Conservation (phyloP, 2,888 invertebrate species). For the Hoplodrina ambigua region DNA sequence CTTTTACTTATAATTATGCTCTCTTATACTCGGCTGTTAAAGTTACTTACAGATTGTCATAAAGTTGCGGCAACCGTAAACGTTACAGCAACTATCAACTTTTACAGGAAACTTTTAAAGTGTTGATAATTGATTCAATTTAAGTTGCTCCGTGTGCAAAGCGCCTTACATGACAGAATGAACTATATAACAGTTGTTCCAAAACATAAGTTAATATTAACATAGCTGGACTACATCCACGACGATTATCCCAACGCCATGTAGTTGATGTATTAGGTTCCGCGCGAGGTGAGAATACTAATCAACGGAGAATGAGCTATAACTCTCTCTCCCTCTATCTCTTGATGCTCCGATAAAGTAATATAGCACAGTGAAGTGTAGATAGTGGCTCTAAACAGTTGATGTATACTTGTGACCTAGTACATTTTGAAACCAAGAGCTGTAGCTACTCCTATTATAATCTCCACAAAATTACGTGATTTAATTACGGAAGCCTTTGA, state of each 20-base stretch:
- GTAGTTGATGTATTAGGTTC: constrained; percentile 49
- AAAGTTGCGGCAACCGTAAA: too few relatives aligned
- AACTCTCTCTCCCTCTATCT: constrained; percentile 8
- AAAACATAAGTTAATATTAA: constrained; percentile 33
- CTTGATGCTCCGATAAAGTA: constrained; percentile 9
- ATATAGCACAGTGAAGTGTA: constrained; percentile 2
- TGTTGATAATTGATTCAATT: too few relatives aligned
- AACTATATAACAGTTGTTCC: not conserved
- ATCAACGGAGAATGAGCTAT: constrained; percentile 37
- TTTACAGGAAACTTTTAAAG: too few relatives aligned
- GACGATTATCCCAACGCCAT: constrained; percentile 36
- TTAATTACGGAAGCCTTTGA: not conserved
- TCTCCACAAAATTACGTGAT: not conserved
- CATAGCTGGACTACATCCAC: constrained; percentile 17
- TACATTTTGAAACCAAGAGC: constrained; percentile 1
- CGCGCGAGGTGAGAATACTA: constrained; percentile 50
- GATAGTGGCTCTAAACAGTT: not conserved
- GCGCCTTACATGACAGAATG: too few relatives aligned
- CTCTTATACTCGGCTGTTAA: too few relatives aligned
- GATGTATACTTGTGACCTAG: not conserved
- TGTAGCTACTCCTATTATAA: not conserved
- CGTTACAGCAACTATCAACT: too few relatives aligned
- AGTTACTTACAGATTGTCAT: too few relatives aligned
- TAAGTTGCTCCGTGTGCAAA: too few relatives aligned
- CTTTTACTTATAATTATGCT: too few relatives aligned